Conservation (phyloP, 2,888 invertebrate species). For the Halocaridina rubra region DNA sequence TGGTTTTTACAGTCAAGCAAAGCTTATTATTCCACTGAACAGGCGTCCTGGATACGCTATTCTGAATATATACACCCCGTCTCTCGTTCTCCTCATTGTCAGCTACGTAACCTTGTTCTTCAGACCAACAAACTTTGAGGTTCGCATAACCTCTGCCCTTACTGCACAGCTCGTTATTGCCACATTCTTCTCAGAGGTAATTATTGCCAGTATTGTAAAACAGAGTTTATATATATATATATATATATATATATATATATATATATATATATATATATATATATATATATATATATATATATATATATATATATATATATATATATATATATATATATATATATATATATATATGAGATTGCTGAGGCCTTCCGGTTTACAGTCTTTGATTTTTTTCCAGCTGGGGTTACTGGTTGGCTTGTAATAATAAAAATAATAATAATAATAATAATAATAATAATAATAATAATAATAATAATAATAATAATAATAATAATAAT, state of each 20-base stretch:
- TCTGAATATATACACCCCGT: slow-evolving; percentile 61
- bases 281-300: slow-evolving; percentile 34
- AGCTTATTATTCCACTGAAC: slow-evolving; percentile 36
- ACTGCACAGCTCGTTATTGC: neutral
- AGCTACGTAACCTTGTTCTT: too few species aligned
- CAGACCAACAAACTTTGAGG: too few species aligned
- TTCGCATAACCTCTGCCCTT: too few species aligned
- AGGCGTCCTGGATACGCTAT: slow-evolving; percentile 58
- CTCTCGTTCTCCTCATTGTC: slow-evolving; percentile 48
- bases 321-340: slow-evolving; percentile 33
- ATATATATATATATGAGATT: slow-evolving; percentile 32
- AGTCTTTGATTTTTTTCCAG: too few species aligned
- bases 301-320: slow-evolving; percentile 34
- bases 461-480: too few species aligned
- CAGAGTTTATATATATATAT: neutral
- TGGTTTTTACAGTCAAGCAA: slow-evolving; percentile 42
- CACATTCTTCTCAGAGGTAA: neutral
- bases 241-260: slow-evolving; percentile 25
- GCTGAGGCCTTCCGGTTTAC: too few species aligned
- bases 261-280: slow-evolving; percentile 34
- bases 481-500: too few species aligned
- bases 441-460: too few species aligned
- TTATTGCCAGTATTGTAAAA: neutral
- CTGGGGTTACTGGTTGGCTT: too few species aligned
- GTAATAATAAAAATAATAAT: too few species aligned